Conservation (phyloP, 2,888 invertebrate species). For the Pinctada fucata region DNA sequence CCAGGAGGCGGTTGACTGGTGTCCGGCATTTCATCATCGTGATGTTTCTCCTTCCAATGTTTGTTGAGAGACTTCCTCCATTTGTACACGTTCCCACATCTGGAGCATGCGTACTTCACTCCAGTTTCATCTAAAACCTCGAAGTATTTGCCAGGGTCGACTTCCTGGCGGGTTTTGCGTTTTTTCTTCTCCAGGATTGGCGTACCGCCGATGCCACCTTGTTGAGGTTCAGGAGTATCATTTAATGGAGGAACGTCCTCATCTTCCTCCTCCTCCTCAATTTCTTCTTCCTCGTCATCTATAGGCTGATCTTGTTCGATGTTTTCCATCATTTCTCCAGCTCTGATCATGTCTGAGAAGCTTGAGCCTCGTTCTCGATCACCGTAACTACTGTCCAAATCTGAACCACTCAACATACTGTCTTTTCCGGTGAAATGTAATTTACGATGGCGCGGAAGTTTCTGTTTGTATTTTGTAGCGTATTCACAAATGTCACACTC, state of each 20-base stretch:
- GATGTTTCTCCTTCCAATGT: conserved; percentile 77
- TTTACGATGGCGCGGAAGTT: conserved; percentile 67
- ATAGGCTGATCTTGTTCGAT: conserved; percentile 47
- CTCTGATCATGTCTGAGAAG: conserved; percentile 16
- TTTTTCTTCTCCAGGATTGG: conserved; percentile 59
- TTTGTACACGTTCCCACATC: conserved; percentile 76
- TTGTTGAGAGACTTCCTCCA: conserved; percentile 77
- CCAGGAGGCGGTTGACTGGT: conserved; percentile 60
- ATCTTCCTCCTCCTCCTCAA: conserved; percentile 52
- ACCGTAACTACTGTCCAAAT: conserved; percentile 52
- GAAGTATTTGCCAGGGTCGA: conserved; percentile 73
- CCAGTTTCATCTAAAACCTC: conserved; percentile 72
- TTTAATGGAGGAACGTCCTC: conserved; percentile 39
- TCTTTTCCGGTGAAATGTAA: conserved; percentile 64
- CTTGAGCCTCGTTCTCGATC: conserved; percentile 45
- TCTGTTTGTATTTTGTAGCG: conserved; percentile 72
- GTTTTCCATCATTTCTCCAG: conserved; percentile 45
- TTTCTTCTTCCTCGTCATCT: conserved; percentile 56
- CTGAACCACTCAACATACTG: conserved; percentile 45
- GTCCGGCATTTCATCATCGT: conserved; percentile 69
- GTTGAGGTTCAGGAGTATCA: conserved; percentile 29
- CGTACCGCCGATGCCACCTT: conserved; percentile 17
- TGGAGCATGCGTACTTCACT: conserved; percentile 76
- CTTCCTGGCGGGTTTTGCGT: conserved; percentile 68
- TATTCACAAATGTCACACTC: conserved; percentile 72